phyloP scores from a whole-genome alignment of 2,888 invertebrate species.

The Nowickia ferox region DNA sequence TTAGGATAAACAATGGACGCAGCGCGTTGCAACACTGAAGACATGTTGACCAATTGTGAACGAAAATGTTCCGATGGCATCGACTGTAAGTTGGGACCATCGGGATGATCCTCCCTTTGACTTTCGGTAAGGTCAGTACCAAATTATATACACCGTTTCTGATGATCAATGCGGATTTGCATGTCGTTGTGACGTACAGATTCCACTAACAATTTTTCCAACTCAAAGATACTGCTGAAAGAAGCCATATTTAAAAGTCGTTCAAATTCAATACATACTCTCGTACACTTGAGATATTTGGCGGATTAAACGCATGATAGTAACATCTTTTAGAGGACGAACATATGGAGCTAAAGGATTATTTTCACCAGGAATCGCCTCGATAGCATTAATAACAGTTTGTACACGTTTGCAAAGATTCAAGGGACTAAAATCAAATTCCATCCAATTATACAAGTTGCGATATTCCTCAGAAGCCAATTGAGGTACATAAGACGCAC shows the following conservation, averaged over 20 bases:
- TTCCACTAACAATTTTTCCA: constrained; percentile 97
- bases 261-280: constrained; percentile 93
- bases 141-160: constrained; percentile 93
- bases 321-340: constrained; percentile 94
- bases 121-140: constrained; percentile 97
- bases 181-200: constrained; percentile 97
- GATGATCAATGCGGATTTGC: constrained; percentile 94
- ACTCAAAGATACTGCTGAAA: constrained; percentile 93
- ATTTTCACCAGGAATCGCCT: constrained; percentile 86
- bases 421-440: constrained; percentile 98
- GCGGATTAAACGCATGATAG: constrained; percentile 94
- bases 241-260: constrained; percentile 93
- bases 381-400: constrained; percentile 90
- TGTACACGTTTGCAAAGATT: constrained; percentile 93
- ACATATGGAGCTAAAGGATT: constrained; percentile 92
- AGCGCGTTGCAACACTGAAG: constrained; percentile 91
- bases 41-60: constrained; percentile 95
- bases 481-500: constrained; percentile 92
- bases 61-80: constrained; percentile 97
- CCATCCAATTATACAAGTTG: constrained; percentile 95
- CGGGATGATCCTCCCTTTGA: constrained; percentile 95
- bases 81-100: constrained; percentile 95
- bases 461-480: constrained; percentile 94
- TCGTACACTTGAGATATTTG: constrained; percentile 97
- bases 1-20: constrained; percentile 91